phyloP scores from a whole-genome alignment of 2,113 vertebrate species.

The Sapayoa aenigma region DNA sequence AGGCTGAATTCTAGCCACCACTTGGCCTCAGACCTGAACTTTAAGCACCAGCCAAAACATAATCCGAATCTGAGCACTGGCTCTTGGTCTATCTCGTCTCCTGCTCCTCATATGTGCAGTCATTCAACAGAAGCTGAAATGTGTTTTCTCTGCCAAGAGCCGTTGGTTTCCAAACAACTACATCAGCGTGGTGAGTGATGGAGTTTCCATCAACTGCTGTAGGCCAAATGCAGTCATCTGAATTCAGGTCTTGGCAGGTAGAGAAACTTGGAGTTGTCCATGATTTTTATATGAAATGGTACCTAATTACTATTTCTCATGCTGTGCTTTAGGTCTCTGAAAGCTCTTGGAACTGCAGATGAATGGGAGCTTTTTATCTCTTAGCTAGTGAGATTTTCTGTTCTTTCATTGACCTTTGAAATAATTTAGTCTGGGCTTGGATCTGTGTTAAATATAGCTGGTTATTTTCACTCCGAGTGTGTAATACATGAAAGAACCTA shows the following conservation, averaged over 20 bases:
- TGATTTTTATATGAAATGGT: neutral
- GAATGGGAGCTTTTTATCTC: conserved; percentile 3
- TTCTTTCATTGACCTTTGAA: conserved; percentile 62
- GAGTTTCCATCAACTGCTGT: conserved; percentile 60
- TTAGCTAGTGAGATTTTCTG: conserved; percentile 24
- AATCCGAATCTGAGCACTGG: neutral
- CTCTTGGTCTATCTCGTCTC: conserved; percentile 26
- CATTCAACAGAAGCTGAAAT: conserved; percentile 64
- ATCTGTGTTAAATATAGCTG: conserved; percentile 62
- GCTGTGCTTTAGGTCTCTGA: neutral
- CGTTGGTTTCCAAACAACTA: conserved; percentile 43
- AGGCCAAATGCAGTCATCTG: conserved; percentile 53
- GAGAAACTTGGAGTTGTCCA: neutral
- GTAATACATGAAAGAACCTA: conserved; percentile 53
- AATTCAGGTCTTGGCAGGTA: conserved; percentile 61
- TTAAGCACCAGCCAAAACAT: conserved; percentile 54
- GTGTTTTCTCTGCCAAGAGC: conserved; percentile 32
- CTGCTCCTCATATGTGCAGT: conserved; percentile 52
- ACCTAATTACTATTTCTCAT: neutral
- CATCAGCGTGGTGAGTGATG: conserved; percentile 48
- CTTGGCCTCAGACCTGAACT: conserved; percentile 57
- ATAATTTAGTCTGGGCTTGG: conserved; percentile 42
- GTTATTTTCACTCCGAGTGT: conserved; percentile 46
- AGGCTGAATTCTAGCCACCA: conserved; percentile 34
- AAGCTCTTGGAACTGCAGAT: neutral